Evolutionary conservation across 2,797 vertebrate genomes (phyloP).

Genomic region (Agapornis canus): DNA sequence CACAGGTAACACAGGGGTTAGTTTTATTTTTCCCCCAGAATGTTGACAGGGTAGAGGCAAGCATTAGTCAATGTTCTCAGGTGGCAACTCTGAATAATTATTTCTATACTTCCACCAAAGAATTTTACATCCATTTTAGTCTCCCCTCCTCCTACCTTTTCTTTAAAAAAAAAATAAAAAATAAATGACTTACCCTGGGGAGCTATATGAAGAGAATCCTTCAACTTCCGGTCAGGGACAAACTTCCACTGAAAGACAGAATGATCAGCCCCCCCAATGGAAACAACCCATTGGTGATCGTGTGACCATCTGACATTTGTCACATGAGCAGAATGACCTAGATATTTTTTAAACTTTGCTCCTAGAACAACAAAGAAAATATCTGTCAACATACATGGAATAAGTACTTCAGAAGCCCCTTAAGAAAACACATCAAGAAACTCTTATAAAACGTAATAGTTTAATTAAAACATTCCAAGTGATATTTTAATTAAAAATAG

Average conservation of each 20-base stretch:
- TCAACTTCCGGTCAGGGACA: constrained; percentile 92
- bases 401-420: neutral
- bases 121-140: neutral
- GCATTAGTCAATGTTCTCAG: neutral
- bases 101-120: neutral
- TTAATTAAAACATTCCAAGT: neutral
- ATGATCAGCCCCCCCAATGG: constrained; percentile 96
- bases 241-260: constrained; percentile 99
- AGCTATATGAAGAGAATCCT: constrained; percentile 92
- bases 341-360: constrained; percentile 97
- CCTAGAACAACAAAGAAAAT: constrained; percentile 79
- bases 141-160: too few relatives aligned
- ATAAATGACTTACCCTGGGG: constrained; percentile 85
- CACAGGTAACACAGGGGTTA: neutral
- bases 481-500: neutral
- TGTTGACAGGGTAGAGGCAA: neutral
- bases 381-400: neutral
- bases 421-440: neutral
- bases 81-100: neutral
- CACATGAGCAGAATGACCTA: constrained; percentile 97
- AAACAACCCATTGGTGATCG: constrained; percentile 98
- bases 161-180: neutral
- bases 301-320: constrained; percentile 97
- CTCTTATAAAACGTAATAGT: neutral
- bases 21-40: neutral